These are phyloP conservation scores for Cybosia mesomella DNA, from an alignment of 2,888 invertebrate species.

Conservation along the genomic window DNA sequence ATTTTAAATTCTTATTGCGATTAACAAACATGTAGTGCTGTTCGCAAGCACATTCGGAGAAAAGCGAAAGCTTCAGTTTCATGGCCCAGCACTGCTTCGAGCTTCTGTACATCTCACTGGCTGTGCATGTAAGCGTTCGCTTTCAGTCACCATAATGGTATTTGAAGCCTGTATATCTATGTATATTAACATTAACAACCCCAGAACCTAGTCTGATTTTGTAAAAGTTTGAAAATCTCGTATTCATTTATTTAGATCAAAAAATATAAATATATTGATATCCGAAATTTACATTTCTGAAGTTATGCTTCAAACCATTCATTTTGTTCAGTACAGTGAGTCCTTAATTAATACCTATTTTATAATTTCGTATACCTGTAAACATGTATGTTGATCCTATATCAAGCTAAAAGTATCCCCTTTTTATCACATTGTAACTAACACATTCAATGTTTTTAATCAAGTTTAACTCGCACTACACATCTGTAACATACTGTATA, in stretches of 20 bases:
- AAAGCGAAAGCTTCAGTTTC: slow-evolving; percentile 66
- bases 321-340: not conserved
- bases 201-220: not conserved
- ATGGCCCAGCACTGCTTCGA: slow-evolving; percentile 62
- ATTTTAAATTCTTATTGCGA: slow-evolving; percentile 36
- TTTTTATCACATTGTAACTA: not conserved
- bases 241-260: not conserved
- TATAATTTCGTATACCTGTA: not conserved
- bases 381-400: not conserved
- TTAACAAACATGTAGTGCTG: slow-evolving; percentile 54
- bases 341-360: not conserved
- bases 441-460: not conserved
- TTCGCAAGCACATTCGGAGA: slow-evolving; percentile 38
- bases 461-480: slow-evolving; percentile 4
- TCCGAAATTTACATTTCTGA: not conserved
- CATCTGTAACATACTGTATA: slow-evolving; percentile 9
- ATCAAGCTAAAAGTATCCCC: not conserved
- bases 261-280: not conserved
- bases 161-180: slow-evolving; percentile 15
- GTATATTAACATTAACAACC: not conserved
- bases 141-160: slow-evolving; percentile 33
- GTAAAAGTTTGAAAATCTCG: not conserved
- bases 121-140: slow-evolving; percentile 68
- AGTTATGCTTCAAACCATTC: not conserved
- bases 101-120: slow-evolving; percentile 67